Conservation (phyloP, 2,888 invertebrate genomes). For the Psylliodes chrysocephalus region DNA sequence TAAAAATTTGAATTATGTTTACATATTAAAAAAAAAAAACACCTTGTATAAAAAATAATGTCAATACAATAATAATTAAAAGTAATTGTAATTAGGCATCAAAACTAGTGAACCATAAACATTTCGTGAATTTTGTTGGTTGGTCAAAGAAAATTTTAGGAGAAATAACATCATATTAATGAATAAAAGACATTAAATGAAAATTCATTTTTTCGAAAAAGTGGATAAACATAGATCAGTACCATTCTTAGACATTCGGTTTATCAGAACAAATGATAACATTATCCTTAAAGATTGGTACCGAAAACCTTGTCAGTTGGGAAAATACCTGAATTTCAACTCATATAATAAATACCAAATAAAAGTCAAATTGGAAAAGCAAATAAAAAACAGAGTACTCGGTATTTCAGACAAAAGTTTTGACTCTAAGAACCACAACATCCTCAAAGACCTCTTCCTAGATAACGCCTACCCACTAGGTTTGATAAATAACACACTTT, state of each 20-base stretch:
- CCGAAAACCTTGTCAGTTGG: constrained; percentile 32
- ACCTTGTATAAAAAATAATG: no score
- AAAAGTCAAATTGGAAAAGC: constrained; percentile 19
- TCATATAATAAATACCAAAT: constrained; percentile 27
- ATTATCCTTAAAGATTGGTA: constrained; percentile 36
- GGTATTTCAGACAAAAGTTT: background rate
- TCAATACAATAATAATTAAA: no score
- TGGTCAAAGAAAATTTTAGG: no score
- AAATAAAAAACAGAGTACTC: constrained; percentile 17
- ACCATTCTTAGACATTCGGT: constrained; percentile 32
- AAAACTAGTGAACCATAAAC: no score
- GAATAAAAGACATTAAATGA: no score
- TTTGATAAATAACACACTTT: background rate
- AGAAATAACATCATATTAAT: no score
- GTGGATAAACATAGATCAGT: no score
- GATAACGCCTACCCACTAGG: background rate
- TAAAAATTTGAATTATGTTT: no score
- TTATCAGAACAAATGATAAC: constrained; percentile 26
- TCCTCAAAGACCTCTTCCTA: background rate
- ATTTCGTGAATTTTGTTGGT: no score
- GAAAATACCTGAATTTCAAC: constrained; percentile 30
- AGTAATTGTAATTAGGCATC: no score
- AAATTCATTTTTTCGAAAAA: no score
- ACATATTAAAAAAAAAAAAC: no score
- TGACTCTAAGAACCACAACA: background rate